Base-by-base conservation (phyloP, 2,888 invertebrate species). In the Bibio marci region DNA sequence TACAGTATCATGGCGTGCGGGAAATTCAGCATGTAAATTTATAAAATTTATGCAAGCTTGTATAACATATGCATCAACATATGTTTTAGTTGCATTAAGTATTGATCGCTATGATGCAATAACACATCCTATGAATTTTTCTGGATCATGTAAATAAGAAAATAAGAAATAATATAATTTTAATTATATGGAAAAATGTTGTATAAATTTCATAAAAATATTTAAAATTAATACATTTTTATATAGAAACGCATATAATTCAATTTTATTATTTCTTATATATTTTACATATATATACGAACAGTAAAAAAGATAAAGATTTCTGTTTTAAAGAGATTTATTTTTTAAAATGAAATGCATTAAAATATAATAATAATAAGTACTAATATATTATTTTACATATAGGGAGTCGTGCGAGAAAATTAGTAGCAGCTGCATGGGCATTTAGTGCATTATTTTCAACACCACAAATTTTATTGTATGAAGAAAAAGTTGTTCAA, bases 71-170 rank as follows among this genome's bases (percentile, higher is more conserved):
- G 86, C 87, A 2, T 90, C 90, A 3, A 91, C 90, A 0, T 91
- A 91, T 56, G 88, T 91, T 25, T 67, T 91, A 41, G 90, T 91
- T 18, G 90, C 90, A 3, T 69, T 91, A 43, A 88, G 87, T 52
- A 87, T 91, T 52, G 91, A 91, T 64, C 70, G 91, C 50, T 90
- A 88, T 56, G 90, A 91, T 53, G 91, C 90, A 46, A 90, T 91
- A 54, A 86, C 86, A 12, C 82, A 87, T 62, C 91, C 91, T 1
- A 87, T 91, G 86, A 90, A 90, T 64, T 91, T 91, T 62, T 85
- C 86, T 38, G 85, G 87, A 53, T 87, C 88, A 58, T 88, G 90
- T 90, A 67, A 83, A 88, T 82, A 7, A 18, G 4, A n/a, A n/a
- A n/a, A n/a, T n/a, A n/a, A n/a, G n/a, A n/a, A n/a, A n/a, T n/a